A percentile compares a stretch with the other conserved stretches of the same genome.
These are phyloP conservation scores for Saccopteryx leptura DNA, from an alignment of 2,113 vertebrate species.

Conservation along the genomic window DNA sequence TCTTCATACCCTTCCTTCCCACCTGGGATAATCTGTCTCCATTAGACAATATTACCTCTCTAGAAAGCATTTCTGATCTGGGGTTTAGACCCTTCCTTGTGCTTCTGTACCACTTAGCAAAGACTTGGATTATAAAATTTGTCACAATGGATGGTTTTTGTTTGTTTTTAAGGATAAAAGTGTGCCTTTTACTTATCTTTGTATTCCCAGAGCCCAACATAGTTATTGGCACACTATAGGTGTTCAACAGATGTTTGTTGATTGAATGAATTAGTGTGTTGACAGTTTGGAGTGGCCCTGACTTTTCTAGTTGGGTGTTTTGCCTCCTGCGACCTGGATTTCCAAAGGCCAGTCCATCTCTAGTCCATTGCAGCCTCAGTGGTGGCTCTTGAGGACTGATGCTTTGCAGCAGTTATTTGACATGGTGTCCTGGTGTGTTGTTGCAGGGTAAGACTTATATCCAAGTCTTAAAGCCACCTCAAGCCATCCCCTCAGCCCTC, in stretches of 20 bases:
- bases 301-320: not conserved
- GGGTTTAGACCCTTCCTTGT: not conserved
- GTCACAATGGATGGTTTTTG: not conserved
- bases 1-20: not conserved
- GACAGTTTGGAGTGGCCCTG: not conserved
- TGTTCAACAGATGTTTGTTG: not conserved
- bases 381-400: not conserved
- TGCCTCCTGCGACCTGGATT: not conserved
- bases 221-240: accelerated
- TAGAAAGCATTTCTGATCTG: not conserved
- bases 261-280: not conserved
- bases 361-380: accelerated
- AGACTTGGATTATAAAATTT: not conserved
- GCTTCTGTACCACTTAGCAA: not conserved
- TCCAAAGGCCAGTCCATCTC: not conserved
- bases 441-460: not conserved
- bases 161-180: not conserved
- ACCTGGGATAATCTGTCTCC: not conserved
- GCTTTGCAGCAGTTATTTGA: not conserved
- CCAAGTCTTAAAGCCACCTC: not conserved
- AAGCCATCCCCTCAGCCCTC: accelerated
- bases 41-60: accelerated
- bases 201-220: not conserved
- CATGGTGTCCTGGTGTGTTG: not conserved
- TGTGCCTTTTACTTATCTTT: not conserved